These are phyloP conservation scores for Chamaetylas fuelleborni DNA, from an alignment of 2,113 vertebrate species.

Conservation along the genomic window DNA sequence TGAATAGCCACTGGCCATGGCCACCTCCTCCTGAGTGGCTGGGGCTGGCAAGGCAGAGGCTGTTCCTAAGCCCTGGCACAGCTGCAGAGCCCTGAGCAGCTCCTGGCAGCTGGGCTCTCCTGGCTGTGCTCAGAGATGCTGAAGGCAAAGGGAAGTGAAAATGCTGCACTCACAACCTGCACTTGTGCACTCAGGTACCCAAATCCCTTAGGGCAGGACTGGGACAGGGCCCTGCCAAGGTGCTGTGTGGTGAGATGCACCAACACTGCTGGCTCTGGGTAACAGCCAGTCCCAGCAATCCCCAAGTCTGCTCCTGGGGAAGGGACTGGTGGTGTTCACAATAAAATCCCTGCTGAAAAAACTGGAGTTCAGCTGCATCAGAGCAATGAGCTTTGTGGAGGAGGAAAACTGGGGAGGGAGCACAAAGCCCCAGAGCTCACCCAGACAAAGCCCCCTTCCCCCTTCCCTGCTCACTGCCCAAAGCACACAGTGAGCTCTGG, in stretches of 20 bases:
- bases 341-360: neutral
- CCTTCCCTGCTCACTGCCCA: neutral
- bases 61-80: neutral
- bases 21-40: no score
- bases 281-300: neutral
- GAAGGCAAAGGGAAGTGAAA: neutral
- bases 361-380: no score
- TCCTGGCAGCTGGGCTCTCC: neutral
- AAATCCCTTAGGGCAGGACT: neutral
- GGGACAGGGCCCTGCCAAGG: neutral
- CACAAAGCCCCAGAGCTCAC: neutral
- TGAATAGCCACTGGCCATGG: accelerated
- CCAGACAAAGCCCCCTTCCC: neutral
- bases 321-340: neutral
- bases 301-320: neutral
- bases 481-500: neutral
- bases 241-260: neutral
- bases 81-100: accelerated
- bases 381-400: neutral
- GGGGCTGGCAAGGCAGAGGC: neutral
- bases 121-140: accelerated
- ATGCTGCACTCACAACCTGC: neutral
- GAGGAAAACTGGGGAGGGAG: neutral
- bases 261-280: neutral
- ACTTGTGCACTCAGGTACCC: neutral